phyloP scores from a whole-genome alignment of 2,888 invertebrate species.

The Scrobipalpa costella region DNA sequence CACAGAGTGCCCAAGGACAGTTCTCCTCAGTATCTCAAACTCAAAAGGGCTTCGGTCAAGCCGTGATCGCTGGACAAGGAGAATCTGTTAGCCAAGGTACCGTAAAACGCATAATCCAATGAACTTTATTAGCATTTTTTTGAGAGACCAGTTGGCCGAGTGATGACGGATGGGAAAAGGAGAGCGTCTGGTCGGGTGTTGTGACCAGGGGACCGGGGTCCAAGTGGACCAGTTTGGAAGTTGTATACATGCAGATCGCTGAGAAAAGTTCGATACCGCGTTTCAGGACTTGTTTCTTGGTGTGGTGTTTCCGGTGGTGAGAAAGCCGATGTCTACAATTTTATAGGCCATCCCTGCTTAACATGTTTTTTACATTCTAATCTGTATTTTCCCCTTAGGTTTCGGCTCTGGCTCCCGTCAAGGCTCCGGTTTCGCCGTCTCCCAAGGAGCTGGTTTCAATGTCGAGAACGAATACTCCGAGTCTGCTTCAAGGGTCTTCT shows the following conservation, averaged over 20 bases:
- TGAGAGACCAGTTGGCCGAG: too few species aligned
- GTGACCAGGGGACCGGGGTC: too few species aligned
- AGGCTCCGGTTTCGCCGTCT: constrained; percentile 37
- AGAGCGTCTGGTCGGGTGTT: too few species aligned
- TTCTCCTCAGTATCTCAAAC: constrained; percentile 26
- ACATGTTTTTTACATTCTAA: not conserved
- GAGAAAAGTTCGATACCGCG: too few species aligned
- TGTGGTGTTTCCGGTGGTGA: too few species aligned
- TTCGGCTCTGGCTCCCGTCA: constrained; percentile 39
- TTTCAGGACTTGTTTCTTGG: too few species aligned
- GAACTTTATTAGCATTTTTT: not conserved
- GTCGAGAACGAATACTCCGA: constrained; percentile 59
- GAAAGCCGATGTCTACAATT: too few species aligned
- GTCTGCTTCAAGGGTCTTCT: constrained; percentile 56
- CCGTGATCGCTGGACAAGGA: constrained; percentile 33
- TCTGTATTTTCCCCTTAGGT: constrained; percentile 20
- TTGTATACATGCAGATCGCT: too few species aligned
- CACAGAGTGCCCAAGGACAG: constrained; percentile 24
- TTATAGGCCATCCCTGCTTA: not conserved
- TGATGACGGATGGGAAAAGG: too few species aligned
- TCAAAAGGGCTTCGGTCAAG: constrained; percentile 31
- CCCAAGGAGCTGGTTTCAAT: constrained; percentile 44
- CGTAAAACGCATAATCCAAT: not conserved
- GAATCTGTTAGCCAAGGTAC: constrained; percentile 37
- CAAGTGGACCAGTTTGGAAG: too few species aligned